These are phyloP conservation scores for Frieseomelitta varia DNA, from an alignment of 1,140 invertebrate species.

Conservation along the genomic window DNA sequence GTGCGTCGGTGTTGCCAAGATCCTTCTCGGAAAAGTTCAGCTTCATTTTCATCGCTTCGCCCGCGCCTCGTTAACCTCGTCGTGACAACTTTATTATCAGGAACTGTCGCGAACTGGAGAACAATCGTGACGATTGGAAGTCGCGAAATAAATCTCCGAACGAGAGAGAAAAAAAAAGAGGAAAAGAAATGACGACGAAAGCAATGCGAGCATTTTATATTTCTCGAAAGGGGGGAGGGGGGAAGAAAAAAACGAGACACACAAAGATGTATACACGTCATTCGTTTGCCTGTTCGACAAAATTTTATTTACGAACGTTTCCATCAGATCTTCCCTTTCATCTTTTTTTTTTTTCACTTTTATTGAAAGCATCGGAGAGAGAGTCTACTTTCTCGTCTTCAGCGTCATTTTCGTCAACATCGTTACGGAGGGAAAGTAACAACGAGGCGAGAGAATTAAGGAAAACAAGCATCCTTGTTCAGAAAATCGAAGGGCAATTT, in stretches of 20 bases:
- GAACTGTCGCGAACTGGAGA: neutral
- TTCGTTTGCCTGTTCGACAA: neutral
- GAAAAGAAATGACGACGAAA: too few relatives aligned
- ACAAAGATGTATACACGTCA: neutral
- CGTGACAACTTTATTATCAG: neutral
- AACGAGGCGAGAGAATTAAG: neutral
- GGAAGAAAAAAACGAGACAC: too few relatives aligned
- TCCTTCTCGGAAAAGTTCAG: neutral
- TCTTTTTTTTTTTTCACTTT: too few relatives aligned
- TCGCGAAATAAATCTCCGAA: neutral
- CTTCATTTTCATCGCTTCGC: neutral
- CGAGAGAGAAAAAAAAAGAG: too few relatives aligned
- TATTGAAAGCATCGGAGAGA: neutral
- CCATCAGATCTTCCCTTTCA: too few relatives aligned
- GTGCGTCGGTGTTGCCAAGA: neutral
- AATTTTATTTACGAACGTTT: neutral
- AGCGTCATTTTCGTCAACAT: neutral
- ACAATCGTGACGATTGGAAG: neutral
- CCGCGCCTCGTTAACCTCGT: neutral
- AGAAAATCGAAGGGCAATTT: too few relatives aligned
- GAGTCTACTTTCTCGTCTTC: neutral
- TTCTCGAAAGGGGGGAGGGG: too few relatives aligned
- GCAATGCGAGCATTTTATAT: too few relatives aligned
- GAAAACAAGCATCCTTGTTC: neutral
- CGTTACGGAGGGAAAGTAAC: too few relatives aligned